A percentile compares a stretch with the other conserved stretches of the same genome.
These are phyloP conservation scores for Proteles cristata DNA, from an alignment of 2,113 vertebrate species.

Conservation along the genomic window DNA sequence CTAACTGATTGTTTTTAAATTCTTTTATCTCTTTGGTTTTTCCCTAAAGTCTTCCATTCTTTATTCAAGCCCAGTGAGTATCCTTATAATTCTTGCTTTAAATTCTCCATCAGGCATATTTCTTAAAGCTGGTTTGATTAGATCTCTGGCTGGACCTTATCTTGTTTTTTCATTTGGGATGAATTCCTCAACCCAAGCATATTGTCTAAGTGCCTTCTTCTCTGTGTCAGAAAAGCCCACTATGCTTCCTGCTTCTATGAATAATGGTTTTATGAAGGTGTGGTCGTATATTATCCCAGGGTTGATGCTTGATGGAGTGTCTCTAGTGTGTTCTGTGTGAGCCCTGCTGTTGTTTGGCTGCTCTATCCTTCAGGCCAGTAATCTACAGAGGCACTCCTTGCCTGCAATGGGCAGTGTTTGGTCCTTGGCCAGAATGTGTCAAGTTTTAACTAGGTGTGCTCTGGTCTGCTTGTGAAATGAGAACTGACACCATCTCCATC, in stretches of 20 bases:
- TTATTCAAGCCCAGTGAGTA: not conserved
- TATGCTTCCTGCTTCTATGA: not conserved
- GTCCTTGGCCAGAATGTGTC: not conserved
- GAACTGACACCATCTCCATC: not conserved
- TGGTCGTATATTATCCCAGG: not conserved
- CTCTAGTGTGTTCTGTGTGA: not conserved
- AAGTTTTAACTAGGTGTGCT: not conserved
- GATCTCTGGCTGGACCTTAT: not conserved
- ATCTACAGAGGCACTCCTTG: not conserved
- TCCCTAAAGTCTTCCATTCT: not conserved
- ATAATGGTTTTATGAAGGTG: not conserved
- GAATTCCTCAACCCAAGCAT: not conserved
- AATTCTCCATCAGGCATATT: not conserved
- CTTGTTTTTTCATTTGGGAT: not conserved
- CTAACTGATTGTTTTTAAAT: not conserved
- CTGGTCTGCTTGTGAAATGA: not conserved
- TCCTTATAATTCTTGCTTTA: not conserved
- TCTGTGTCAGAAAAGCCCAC: not conserved
- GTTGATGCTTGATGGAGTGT: not conserved
- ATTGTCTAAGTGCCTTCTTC: not conserved
- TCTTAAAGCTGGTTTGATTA: not conserved
- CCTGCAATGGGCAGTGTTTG: not conserved
- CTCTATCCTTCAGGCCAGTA: not conserved
- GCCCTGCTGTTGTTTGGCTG: not conserved
- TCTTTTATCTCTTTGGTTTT: not conserved